A percentile compares a stretch with the other conserved stretches of the same genome.
phyloP scores from a whole-genome alignment of 1,140 invertebrate species.

The Gonatopus flavifemur region DNA sequence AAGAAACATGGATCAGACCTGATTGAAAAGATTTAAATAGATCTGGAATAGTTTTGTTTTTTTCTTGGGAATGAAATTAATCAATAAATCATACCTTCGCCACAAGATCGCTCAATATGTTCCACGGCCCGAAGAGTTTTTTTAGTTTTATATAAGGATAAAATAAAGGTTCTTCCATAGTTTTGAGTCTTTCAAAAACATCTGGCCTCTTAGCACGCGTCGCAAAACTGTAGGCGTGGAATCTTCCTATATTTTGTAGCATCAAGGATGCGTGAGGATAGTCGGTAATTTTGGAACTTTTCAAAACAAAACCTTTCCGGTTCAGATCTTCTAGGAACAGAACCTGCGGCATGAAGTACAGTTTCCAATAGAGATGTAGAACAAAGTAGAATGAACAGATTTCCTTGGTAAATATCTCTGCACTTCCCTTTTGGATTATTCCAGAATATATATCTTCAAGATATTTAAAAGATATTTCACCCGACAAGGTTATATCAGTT shows the following conservation, averaged over 20 bases:
- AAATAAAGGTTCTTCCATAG: constrained; percentile 24
- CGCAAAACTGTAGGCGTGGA: constrained; percentile 50
- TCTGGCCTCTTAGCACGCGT: constrained; percentile 37
- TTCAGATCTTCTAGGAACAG: constrained; percentile 52
- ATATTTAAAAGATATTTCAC: too few species aligned
- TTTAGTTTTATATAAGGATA: not conserved
- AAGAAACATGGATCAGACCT: too few species aligned
- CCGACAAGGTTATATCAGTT: too few species aligned
- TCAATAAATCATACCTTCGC: constrained; percentile 4
- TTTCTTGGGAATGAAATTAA: not conserved
- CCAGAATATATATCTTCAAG: too few species aligned
- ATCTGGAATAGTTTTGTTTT: too few species aligned
- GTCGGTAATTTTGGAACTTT: constrained; percentile 40
- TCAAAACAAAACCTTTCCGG: constrained; percentile 39
- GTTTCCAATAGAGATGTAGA: too few species aligned
- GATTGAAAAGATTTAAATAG: too few species aligned
- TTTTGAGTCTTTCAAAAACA: constrained; percentile 24
- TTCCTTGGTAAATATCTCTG: too few species aligned
- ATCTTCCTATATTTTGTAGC: constrained; percentile 42
- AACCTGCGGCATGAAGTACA: constrained; percentile 28
- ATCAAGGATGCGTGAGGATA: constrained; percentile 40
- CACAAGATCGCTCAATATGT: not conserved
- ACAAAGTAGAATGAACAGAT: too few species aligned
- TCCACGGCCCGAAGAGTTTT: not conserved
- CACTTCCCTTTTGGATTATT: too few species aligned